Evolutionary conservation across 1,140 invertebrate genomes (phyloP).

Genomic region (Amyelois transitella): DNA sequence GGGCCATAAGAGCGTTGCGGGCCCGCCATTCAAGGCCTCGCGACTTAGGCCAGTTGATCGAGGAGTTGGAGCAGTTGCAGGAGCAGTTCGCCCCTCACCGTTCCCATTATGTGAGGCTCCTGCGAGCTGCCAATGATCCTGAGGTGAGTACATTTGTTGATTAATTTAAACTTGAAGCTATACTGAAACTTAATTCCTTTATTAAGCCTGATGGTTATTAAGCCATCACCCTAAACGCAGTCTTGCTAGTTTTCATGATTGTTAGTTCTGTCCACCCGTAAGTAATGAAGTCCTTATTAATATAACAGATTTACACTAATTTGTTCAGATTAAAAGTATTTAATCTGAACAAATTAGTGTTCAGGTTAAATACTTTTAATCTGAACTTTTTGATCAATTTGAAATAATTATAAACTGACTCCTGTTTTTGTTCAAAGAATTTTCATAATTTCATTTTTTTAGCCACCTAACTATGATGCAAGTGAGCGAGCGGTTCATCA

Average conservation of each 20-base stretch:
- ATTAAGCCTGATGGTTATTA: background rate
- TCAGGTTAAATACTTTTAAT: too few relatives aligned
- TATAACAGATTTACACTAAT: too few relatives aligned
- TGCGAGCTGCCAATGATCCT: conserved; percentile 60
- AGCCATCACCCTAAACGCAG: too few relatives aligned
- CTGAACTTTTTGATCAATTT: too few relatives aligned
- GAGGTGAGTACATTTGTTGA: conserved; percentile 46
- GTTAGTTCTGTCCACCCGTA: too few relatives aligned
- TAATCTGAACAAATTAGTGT: too few relatives aligned
- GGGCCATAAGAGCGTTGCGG: conserved; percentile 17
- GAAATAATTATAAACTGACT: too few relatives aligned
- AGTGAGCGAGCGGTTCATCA: conserved; percentile 74
- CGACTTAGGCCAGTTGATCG: conserved; percentile 22
- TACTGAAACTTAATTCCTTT: background rate
- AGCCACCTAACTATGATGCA: conserved; percentile 16
- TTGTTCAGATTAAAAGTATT: too few relatives aligned
- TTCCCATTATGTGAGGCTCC: conserved; percentile 16
- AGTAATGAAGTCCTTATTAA: too few relatives aligned
- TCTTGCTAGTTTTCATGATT: too few relatives aligned
- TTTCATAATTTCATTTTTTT: background rate
- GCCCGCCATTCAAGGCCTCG: conserved; percentile 18
- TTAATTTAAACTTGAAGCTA: too few relatives aligned
- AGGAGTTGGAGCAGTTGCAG: conserved; percentile 27
- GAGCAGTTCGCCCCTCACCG: conserved; percentile 24
- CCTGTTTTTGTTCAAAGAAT: too few relatives aligned